Evolutionary conservation across 2,113 vertebrate species (phyloP).

Genomic region (Capreolus pygargus): DNA sequence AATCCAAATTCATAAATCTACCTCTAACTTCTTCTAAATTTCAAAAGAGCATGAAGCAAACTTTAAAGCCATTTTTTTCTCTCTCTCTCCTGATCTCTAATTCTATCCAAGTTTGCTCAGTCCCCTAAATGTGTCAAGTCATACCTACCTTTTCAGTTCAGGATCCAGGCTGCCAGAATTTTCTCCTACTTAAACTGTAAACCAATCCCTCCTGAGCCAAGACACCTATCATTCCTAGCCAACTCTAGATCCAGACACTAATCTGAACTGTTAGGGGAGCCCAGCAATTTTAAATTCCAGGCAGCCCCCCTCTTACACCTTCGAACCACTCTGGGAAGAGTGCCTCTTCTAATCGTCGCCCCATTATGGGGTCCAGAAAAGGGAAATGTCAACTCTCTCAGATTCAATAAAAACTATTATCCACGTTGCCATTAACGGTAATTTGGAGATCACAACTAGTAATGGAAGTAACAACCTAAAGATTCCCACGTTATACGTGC

Average conservation of each 20-base stretch:
- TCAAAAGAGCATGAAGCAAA: not conserved
- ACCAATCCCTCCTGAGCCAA: not conserved
- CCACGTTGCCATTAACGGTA: not conserved
- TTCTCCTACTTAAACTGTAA: not conserved
- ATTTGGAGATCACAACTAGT: not conserved
- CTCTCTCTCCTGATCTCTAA: not conserved
- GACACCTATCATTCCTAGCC: not conserved
- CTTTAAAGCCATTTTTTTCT: not conserved
- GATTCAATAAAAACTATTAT: not conserved
- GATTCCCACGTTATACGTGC: not conserved
- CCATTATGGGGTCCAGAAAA: not conserved
- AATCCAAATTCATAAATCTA: conserved; percentile 15
- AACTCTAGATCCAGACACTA: not conserved
- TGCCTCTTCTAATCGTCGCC: not conserved
- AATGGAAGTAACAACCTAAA: not conserved
- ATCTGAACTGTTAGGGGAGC: not conserved
- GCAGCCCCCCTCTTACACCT: not conserved
- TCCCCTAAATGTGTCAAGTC: conserved; percentile 30
- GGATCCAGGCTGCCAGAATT: not conserved
- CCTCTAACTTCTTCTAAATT: conserved; percentile 15
- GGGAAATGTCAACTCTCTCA: not conserved
- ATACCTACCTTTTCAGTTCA: conserved; percentile 5
- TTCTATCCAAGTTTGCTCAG: not conserved
- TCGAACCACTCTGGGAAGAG: not conserved
- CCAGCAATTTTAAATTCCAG: not conserved